A percentile compares a stretch with the other conserved stretches of the same genome.
Evolutionary conservation across 2,113 vertebrate genomes (phyloP).

Genomic region (Gobius niger): DNA sequence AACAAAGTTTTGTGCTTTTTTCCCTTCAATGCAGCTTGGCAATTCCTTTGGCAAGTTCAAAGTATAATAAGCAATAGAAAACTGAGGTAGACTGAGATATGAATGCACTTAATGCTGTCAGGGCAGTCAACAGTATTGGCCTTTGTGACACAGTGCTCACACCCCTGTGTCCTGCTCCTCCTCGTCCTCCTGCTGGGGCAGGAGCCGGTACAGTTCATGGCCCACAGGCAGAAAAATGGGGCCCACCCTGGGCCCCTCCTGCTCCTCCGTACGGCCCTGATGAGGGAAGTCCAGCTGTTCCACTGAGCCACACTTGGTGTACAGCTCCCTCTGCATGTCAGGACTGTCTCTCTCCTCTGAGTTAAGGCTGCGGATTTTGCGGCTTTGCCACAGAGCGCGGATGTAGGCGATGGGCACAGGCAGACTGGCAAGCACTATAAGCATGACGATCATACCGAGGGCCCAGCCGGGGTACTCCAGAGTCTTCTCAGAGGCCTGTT

Average conservation of each 20-base stretch:
- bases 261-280: conserved; percentile 36
- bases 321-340: conserved; percentile 81
- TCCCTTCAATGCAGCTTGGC: conserved; percentile 8
- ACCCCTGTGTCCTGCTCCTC: conserved; percentile 72
- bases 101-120: neutral
- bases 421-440: conserved; percentile 85
- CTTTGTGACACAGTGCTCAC: conserved; percentile 37
- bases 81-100: neutral
- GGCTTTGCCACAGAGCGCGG: conserved; percentile 75
- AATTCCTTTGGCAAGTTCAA: conserved; percentile 17
- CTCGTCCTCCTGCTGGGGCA: conserved; percentile 75
- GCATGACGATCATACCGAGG: conserved; percentile 83
- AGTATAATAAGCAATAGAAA: conserved; percentile 13
- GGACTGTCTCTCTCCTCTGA: conserved; percentile 69
- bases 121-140: neutral
- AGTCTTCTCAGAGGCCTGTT: conserved; percentile 86
- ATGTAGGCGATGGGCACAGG: conserved; percentile 88
- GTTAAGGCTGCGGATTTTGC: conserved; percentile 21
- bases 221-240: conserved; percentile 59
- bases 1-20: neutral
- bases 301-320: conserved; percentile 69
- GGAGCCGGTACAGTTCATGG: conserved; percentile 70
- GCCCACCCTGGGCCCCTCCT: conserved; percentile 29
- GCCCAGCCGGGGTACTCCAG: conserved; percentile 92
- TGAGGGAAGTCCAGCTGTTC: conserved; percentile 59